phyloP scores from a whole-genome alignment of 1,140 invertebrate genomes.

The Pogonomyrmex californicus region DNA sequence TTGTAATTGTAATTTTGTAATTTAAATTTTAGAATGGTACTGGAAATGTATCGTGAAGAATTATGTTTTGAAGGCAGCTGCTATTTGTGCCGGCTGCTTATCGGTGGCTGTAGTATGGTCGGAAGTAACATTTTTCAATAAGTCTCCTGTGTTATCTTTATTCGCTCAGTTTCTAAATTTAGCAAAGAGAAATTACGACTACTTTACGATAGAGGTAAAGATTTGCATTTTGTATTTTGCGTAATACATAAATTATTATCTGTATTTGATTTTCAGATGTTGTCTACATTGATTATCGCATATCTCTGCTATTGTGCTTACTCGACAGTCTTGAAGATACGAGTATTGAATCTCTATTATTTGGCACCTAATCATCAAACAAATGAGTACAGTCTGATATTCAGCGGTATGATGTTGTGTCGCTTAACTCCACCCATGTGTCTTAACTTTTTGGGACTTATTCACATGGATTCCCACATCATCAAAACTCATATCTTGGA shows the following conservation, averaged over 20 bases:
- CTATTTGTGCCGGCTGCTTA: constrained; percentile 92
- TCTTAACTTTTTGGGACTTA: constrained; percentile 98
- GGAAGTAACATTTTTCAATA: constrained; percentile 98
- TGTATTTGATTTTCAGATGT: constrained; percentile 88
- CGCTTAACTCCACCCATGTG: constrained; percentile 99
- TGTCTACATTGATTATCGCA: constrained; percentile 96
- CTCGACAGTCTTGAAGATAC: constrained; percentile 98
- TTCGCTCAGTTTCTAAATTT: constrained; percentile 97
- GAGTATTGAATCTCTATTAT: constrained; percentile 98
- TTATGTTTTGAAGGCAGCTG: constrained; percentile 91
- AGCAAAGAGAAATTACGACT: constrained; percentile 95
- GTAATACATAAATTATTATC: constrained; percentile 22
- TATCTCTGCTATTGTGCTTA: constrained; percentile 99
- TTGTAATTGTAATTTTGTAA: constrained; percentile 18
- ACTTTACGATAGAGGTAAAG: constrained; percentile 97
- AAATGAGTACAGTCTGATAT: constrained; percentile 99
- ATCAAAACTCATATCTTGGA: constrained; percentile 93
- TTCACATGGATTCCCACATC: constrained; percentile 99
- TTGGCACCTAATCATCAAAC: constrained; percentile 99
- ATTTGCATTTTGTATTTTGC: constrained; percentile 23
- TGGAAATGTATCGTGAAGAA: constrained; percentile 95
- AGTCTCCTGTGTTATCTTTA: constrained; percentile 95
- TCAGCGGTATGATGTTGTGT: constrained; percentile 99
- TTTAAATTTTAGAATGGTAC: constrained; percentile 94
- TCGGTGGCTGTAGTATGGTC: constrained; percentile 98